Percentiles rank a stretch among this genome's conserved stretches.
Conservation (phyloP, 1,140 invertebrate genomes). For the Ditylenchus dipsaci region DNA sequence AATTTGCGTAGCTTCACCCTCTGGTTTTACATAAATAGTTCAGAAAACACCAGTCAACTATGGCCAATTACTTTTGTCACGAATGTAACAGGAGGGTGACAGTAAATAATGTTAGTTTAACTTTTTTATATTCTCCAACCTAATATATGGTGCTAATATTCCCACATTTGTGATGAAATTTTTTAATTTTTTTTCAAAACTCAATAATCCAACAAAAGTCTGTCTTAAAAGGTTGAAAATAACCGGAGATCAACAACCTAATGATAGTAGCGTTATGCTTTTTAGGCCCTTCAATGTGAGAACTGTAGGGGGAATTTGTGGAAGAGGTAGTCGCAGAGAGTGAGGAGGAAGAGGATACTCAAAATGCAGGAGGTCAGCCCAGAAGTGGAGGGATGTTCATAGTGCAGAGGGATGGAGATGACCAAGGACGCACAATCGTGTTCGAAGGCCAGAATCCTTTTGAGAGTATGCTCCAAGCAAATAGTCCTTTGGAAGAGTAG, state of each 20-base stretch:
- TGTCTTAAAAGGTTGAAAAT: too few relatives aligned
- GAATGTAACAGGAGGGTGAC: constrained; percentile 6
- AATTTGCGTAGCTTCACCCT: too few relatives aligned
- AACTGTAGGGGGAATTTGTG: constrained; percentile 4
- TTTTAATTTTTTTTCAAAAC: too few relatives aligned
- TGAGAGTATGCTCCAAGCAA: not conserved
- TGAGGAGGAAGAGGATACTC: not conserved
- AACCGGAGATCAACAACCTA: too few relatives aligned
- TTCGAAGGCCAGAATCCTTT: not conserved
- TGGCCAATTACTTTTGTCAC: constrained; percentile 1
- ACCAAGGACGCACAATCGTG: not conserved
- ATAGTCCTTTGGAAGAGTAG: not conserved
- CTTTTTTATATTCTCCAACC: not conserved
- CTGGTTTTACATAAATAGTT: too few relatives aligned
- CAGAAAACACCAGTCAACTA: not conserved
- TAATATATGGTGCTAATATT: too few relatives aligned
- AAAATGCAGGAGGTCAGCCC: not conserved
- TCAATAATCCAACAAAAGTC: too few relatives aligned
- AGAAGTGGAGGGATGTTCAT: not conserved
- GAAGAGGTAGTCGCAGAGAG: not conserved
- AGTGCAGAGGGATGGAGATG: not conserved
- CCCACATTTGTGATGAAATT: too few relatives aligned
- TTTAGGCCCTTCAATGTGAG: not conserved
- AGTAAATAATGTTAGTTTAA: not conserved
- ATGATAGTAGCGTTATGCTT: not conserved